These are phyloP conservation scores for Helicoverpa armigera DNA, from an alignment of 1,140 invertebrate genomes.

Conservation along the genomic window DNA sequence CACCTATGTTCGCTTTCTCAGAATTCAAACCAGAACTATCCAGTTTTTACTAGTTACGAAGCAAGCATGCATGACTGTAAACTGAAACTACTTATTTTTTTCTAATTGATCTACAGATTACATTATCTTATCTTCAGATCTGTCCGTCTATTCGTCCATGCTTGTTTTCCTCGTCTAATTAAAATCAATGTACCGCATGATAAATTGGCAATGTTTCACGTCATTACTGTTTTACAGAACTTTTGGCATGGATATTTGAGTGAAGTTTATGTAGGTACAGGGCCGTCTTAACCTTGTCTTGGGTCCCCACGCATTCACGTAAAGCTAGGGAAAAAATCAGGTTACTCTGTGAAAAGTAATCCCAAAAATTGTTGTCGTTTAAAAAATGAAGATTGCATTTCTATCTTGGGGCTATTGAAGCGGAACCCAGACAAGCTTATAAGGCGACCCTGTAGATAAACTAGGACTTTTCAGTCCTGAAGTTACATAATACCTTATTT, in stretches of 20 bases:
- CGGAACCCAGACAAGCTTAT: too few relatives aligned
- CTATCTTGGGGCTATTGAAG: too few relatives aligned
- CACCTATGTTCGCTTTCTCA: neutral
- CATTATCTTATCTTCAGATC: constrained; percentile 21
- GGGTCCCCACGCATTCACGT: constrained; percentile 49
- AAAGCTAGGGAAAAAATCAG: too few relatives aligned
- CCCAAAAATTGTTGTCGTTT: too few relatives aligned
- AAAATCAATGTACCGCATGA: constrained; percentile 43
- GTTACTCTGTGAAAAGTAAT: too few relatives aligned
- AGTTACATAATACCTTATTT: constrained; percentile 26
- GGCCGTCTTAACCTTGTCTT: constrained; percentile 79
- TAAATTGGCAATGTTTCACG: constrained; percentile 35
- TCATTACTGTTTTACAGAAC: neutral
- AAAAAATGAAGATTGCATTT: too few relatives aligned
- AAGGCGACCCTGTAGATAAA: neutral
- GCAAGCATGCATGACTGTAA: constrained; percentile 28
- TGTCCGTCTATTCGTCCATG: constrained; percentile 27
- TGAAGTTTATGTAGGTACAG: neutral
- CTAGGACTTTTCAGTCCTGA: constrained; percentile 1
- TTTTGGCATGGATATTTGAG: constrained; percentile 38
- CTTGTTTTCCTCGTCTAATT: constrained; percentile 39
- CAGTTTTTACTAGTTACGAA: constrained; percentile 17
- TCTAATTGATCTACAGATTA: neutral
- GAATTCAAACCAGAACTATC: neutral
- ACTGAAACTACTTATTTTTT: constrained; percentile 9